A percentile compares a stretch with the other conserved stretches of the same genome.
Evolutionary conservation across 2,888 invertebrate species (phyloP).

Genomic region (Cosmopolites sordidus): DNA sequence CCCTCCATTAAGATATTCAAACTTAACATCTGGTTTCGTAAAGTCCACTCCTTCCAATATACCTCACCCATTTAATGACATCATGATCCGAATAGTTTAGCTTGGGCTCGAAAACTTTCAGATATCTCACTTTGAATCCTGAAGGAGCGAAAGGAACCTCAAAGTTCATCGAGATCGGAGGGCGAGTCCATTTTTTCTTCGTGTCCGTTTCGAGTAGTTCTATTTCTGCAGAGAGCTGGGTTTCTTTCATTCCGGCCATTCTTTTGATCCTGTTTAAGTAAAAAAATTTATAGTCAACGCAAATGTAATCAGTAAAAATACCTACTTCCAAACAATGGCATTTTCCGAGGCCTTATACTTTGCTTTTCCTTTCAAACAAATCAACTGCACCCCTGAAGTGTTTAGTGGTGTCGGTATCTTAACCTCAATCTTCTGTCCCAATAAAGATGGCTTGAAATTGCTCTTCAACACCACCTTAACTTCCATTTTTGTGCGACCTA

Average conservation of each 20-base stretch:
- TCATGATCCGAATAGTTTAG: conserved; percentile 99
- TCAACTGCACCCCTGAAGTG: conserved; percentile 97
- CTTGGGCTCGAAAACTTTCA: conserved; percentile 99
- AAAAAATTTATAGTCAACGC: no score
- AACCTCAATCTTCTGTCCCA: conserved; percentile 99
- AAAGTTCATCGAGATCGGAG: conserved; percentile 99
- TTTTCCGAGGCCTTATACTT: conserved; percentile 99
- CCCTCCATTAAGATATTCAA: conserved; percentile 22
- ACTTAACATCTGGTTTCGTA: conserved; percentile 96
- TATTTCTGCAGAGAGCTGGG: conserved; percentile 98
- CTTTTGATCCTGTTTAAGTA: conserved; percentile 66
- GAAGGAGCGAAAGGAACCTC: conserved; percentile 99
- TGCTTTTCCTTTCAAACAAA: conserved; percentile 98
- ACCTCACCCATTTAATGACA: conserved; percentile 99
- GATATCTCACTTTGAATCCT: conserved; percentile 97
- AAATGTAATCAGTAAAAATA: conserved; percentile 35
- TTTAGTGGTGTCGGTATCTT: conserved; percentile 98
- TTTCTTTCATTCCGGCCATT: conserved; percentile 99
- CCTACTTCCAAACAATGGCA: conserved; percentile 93
- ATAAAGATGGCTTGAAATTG: conserved; percentile 95
- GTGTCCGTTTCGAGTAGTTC: conserved; percentile 97
- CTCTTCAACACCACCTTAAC: conserved; percentile 99
- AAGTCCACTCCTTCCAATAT: conserved; percentile 97
- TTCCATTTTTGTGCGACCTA: conserved; percentile 99
- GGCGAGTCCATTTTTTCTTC: conserved; percentile 99